These are phyloP conservation scores for Leptopilina boulardi DNA, from an alignment of 1,140 invertebrate genomes.

Conservation along the genomic window DNA sequence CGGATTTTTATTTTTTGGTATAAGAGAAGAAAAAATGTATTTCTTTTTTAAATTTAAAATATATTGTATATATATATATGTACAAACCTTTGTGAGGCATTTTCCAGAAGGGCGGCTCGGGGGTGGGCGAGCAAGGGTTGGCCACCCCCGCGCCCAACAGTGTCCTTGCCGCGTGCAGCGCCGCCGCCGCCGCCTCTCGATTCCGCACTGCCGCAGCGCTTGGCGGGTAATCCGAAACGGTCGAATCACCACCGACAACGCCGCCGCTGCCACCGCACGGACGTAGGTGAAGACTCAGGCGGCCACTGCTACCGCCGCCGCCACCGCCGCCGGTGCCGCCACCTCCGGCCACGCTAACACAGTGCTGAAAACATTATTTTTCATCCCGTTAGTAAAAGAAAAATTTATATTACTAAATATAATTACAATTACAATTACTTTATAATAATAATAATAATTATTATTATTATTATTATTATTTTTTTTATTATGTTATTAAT, in stretches of 20 bases:
- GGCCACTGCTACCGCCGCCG: conserved; percentile 62
- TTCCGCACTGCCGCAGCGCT: conserved; percentile 74
- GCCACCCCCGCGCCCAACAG: conserved; percentile 77
- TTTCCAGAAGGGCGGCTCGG: conserved; percentile 78
- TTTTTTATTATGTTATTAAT: no score
- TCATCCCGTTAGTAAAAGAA: no score
- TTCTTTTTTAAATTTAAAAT: not conserved
- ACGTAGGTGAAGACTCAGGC: conserved; percentile 71
- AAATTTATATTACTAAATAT: no score
- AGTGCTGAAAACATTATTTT: conserved; percentile 64
- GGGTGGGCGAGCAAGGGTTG: conserved; percentile 77
- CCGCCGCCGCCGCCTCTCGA: conserved; percentile 75
- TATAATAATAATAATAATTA: no score
- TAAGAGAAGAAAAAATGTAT: not conserved
- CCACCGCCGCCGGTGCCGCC: conserved; percentile 66
- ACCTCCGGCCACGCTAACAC: conserved; percentile 75
- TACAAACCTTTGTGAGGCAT: conserved; percentile 79
- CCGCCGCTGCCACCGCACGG: conserved; percentile 67
- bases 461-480: no score
- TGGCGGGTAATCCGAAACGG: conserved; percentile 73
- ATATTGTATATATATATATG: not conserved
- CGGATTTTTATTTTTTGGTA: not conserved
- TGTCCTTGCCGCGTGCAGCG: conserved; percentile 77
- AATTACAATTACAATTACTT: no score
- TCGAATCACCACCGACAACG: conserved; percentile 62